These are phyloP conservation scores for Lontra canadensis DNA, from an alignment of 2,113 vertebrate genomes.

Conservation along the genomic window DNA sequence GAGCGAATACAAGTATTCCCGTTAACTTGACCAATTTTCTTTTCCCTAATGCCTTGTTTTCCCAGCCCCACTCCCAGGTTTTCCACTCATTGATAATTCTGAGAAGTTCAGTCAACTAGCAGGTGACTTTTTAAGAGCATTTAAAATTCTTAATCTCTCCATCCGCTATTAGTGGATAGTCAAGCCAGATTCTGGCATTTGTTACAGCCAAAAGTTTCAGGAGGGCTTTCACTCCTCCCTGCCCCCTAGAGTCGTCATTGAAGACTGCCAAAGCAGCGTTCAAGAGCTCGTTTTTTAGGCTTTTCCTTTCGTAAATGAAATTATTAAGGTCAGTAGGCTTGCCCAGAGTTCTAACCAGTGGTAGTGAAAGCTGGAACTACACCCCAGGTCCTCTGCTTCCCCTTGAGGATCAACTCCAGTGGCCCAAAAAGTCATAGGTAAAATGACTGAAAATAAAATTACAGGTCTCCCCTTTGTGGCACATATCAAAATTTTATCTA, in stretches of 20 bases:
- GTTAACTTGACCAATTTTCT: neutral
- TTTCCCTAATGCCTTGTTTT: accelerated
- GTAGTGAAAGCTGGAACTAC: neutral
- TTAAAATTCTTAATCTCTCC: neutral
- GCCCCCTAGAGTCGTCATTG: neutral
- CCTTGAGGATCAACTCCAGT: neutral
- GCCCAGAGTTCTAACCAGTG: neutral
- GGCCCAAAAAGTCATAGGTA: neutral
- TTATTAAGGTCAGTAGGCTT: neutral
- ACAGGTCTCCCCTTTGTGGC: neutral
- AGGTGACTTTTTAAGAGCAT: neutral
- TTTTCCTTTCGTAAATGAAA: conserved; percentile 11
- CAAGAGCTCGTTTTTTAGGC: neutral
- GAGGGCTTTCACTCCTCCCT: neutral
- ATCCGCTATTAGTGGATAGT: neutral
- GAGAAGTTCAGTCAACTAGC: neutral
- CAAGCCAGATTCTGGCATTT: neutral
- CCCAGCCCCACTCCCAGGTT: accelerated
- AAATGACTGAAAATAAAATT: neutral
- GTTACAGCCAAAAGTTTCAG: neutral
- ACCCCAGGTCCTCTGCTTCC: neutral
- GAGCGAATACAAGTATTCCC: neutral
- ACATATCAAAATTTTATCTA: neutral
- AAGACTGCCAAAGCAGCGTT: neutral
- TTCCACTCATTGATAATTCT: neutral